Evolutionary conservation across 23 tunicate species (phyloP), one percentile per base, ranked within the genome.

Genomic region (Diplosoma virens): DNA sequence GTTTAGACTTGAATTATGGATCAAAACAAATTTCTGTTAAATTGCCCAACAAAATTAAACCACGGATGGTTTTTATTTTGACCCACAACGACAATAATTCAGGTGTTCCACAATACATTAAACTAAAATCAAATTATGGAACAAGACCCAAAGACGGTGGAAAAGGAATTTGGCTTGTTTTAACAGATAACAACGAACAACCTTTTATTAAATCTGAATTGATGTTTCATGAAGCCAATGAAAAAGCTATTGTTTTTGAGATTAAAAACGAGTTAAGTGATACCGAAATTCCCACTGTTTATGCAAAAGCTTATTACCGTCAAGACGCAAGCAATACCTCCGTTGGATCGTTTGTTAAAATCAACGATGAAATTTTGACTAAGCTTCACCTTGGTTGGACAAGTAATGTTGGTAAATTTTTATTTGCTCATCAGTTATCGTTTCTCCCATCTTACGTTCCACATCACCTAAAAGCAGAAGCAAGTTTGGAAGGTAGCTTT

Each of bases 151-250:
- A 59, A 29, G 72, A 65, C 69, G 29, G 35, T 0, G 41, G 52
- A 27, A 50, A 48, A 33, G 87, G 87, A 2, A 47, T 75, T 30
- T 71, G 80, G 80, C 26, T 82, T 24, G 34, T 1, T 14, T 59
- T 58, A 11, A 60, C 24, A 17, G 47, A 71, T 4, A 47, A 81
- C 34, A 34, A 61, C 0, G 33, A 30, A 20, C 24, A 58, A 60
- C 35, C 27, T 33, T n/a, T n/a, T 29, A 25, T 71, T 58, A 80
- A 67, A 24, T 28, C 68, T 14, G 34, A 81, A 58, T 6, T 65
- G 56, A 47, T 78, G 60, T 64, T 30, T 16, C 16, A 9, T 45
- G 16, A 45, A 11, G 52, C 11, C 16, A 16, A 45, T 45, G 52
- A 45, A 45, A 9, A n/a, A n/a, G n/a, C n/a, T n/a, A n/a, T n/a